phyloP scores from a whole-genome alignment of 2,113 vertebrate genomes.

The Argyrosomus japonicus region DNA sequence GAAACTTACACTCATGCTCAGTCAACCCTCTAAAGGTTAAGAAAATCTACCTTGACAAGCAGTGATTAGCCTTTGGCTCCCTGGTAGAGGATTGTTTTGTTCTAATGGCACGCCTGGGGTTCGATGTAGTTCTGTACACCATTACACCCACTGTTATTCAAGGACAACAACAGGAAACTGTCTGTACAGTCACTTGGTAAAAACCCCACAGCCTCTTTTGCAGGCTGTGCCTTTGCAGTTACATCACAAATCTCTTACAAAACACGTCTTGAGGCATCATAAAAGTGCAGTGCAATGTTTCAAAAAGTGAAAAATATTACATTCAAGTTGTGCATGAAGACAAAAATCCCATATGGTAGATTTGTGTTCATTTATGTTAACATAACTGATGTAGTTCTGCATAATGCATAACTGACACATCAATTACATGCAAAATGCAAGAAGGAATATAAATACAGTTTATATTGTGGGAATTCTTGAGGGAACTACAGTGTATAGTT shows the following conservation, averaged over 20 bases:
- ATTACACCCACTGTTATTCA: constrained; percentile 10
- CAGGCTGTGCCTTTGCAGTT: background rate
- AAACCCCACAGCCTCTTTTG: constrained; percentile 10
- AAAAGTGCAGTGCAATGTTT: background rate
- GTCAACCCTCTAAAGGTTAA: constrained; percentile 13
- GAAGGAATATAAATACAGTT: no score
- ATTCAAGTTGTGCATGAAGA: background rate
- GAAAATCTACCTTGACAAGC: constrained; percentile 25
- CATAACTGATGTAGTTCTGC: background rate
- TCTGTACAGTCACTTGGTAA: constrained; percentile 17
- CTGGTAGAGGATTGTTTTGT: constrained; percentile 9
- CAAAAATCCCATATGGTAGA: background rate
- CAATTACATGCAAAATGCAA: no score
- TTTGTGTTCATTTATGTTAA: background rate
- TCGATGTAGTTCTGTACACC: background rate
- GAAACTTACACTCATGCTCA: background rate
- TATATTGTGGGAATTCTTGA: background rate
- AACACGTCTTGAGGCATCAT: background rate
- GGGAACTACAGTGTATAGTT: background rate
- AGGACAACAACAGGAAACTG: constrained; percentile 7
- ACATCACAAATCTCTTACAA: background rate
- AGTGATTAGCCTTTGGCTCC: constrained; percentile 21
- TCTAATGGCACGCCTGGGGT: constrained; percentile 26
- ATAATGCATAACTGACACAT: background rate
- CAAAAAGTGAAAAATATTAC: background rate